Evolutionary conservation across 2,888 invertebrate species (phyloP), one percentile per base, ranked within the genome.

Genomic region (Blastobasis lacticolella): DNA sequence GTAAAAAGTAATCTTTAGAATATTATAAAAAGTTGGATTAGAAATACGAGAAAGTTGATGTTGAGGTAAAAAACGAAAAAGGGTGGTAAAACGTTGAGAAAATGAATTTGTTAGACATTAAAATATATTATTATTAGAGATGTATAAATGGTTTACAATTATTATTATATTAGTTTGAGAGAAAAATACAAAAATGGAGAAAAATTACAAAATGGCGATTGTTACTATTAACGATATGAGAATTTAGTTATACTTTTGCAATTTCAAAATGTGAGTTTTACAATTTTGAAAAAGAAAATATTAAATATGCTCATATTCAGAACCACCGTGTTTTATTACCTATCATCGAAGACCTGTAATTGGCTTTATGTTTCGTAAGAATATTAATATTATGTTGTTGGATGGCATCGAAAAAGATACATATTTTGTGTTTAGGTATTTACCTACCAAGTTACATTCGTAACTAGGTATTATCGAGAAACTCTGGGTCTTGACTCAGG

Each of bases 201-300:
- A 73, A 74, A 78, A 67, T 75, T 75, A 82, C 76, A 81, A 81
- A 77, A 83, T 78, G 83, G 81, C 86, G 83, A 82, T 86, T 86
- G 86, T 87, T 88, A 88, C 82, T 87, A 87, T 84, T 84, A 81
- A 84, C 85, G 81, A 85, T 85, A 87, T 86, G 86, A 86, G 84
- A 87, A 85, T 83, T 86, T 87, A 88, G 85, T 86, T 87, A 81
- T 87, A 87, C 85, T 87, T 88, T 88, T 87, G 87, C 86, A 87
- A 86, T 84, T 88, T 87, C 87, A 87, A 87, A 87, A 87, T 88
- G 88, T 88, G 87, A 86, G 86, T 88, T 87, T 88, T 87, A 87
- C 88, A 88, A 88, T 88, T 88, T 88, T 88, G 86, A 88, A 85
- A 81, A 82, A 81, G 85, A 86, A 85, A 85, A 86, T 86, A 88